A percentile compares a stretch with the other conserved stretches of the same genome.
Conservation (phyloP, 2,113 vertebrate genomes). For the Daubentonia madagascariensis region DNA sequence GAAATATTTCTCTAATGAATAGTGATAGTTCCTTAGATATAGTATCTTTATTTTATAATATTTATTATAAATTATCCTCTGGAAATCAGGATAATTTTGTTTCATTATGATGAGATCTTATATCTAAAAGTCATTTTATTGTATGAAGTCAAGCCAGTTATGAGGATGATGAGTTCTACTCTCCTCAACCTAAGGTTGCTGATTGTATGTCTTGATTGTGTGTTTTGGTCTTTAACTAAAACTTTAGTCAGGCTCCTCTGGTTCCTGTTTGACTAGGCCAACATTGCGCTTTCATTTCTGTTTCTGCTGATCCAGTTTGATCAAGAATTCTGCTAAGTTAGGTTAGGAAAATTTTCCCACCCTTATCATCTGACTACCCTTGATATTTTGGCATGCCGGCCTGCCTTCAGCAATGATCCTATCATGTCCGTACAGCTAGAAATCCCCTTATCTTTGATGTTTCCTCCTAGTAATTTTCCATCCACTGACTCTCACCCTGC, state of each 20-base stretch:
- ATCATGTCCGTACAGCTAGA: not conserved
- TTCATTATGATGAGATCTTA: not conserved
- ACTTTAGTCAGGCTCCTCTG: not conserved
- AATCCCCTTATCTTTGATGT: not conserved
- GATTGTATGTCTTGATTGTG: not conserved
- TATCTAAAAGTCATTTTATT: not conserved
- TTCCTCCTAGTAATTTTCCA: not conserved
- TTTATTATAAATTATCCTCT: too few species aligned
- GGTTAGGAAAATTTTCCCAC: not conserved
- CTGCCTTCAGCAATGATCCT: not conserved
- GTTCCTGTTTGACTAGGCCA: not conserved
- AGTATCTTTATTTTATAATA: not conserved
- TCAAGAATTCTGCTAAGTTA: not conserved
- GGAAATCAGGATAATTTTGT: not conserved
- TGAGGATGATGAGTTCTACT: not conserved
- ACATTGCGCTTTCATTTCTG: not conserved
- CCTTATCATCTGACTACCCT: not conserved
- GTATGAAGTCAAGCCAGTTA: not conserved
- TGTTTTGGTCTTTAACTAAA: not conserved
- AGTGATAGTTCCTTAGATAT: not conserved
- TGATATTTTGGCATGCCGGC: not conserved
- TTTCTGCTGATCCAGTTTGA: not conserved
- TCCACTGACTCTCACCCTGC: not conserved
- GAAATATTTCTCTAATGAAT: not conserved
- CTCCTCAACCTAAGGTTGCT: not conserved